Conservation (phyloP, 1,140 invertebrate species). For the Drosophila nannoptera region DNA sequence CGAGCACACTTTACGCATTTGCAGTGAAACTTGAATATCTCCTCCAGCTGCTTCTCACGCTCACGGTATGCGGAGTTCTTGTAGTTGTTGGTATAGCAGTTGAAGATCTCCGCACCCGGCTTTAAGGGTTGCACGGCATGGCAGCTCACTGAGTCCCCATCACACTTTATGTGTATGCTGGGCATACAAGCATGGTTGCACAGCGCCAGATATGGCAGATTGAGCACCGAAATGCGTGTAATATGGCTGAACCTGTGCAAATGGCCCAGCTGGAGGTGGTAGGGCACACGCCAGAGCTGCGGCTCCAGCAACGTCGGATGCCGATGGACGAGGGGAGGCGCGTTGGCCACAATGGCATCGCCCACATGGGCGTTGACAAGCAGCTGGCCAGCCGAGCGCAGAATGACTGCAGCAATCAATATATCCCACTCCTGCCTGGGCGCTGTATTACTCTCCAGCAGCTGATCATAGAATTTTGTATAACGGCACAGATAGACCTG, state of each 20-base stretch:
- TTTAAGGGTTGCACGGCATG: slow-evolving; percentile 31
- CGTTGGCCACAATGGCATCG: slow-evolving; percentile 27
- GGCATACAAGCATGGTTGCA: slow-evolving; percentile 65
- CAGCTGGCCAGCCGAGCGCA: slow-evolving; percentile 57
- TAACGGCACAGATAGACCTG: slow-evolving; percentile 50
- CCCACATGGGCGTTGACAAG: slow-evolving; percentile 62
- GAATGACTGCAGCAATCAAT: slow-evolving; percentile 50
- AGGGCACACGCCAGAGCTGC: slow-evolving; percentile 13
- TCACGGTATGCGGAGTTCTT: slow-evolving; percentile 21
- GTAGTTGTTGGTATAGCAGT: slow-evolving; percentile 62
- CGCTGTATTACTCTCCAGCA: neutral
- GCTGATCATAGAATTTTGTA: slow-evolving; percentile 51
- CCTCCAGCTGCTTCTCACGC: slow-evolving; percentile 28
- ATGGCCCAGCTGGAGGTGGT: slow-evolving; percentile 42
- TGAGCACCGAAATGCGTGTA: slow-evolving; percentile 48
- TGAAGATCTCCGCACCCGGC: slow-evolving; percentile 56
- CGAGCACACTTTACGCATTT: slow-evolving; percentile 46
- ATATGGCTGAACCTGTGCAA: slow-evolving; percentile 45
- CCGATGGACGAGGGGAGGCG: slow-evolving; percentile 8
- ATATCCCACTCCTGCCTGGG: slow-evolving; percentile 46
- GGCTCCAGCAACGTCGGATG: slow-evolving; percentile 46
- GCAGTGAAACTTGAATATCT: slow-evolving; percentile 61
- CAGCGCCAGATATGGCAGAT: slow-evolving; percentile 64
- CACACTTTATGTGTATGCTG: slow-evolving; percentile 45
- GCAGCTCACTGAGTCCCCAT: slow-evolving; percentile 45